phyloP scores from a whole-genome alignment of 2,888 invertebrate species.

The Elegia similella region DNA sequence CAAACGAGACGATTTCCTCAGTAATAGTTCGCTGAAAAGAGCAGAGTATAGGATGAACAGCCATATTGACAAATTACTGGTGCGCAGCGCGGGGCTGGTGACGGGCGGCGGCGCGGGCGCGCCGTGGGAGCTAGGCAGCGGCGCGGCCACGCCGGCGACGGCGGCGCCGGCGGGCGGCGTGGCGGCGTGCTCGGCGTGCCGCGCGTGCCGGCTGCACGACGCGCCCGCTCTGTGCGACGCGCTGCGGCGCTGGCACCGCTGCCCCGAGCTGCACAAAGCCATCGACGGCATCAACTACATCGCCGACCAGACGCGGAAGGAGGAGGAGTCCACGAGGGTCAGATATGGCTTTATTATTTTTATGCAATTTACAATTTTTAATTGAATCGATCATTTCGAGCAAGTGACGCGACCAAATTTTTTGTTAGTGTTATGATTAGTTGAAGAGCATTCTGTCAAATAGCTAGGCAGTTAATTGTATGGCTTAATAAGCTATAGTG shows the following conservation, averaged over 20 bases:
- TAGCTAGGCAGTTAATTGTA: too few relatives aligned
- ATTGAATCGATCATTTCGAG: too few relatives aligned
- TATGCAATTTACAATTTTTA: too few relatives aligned
- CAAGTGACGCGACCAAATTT: too few relatives aligned
- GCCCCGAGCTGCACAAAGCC: constrained; percentile 95
- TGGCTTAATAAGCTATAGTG: too few relatives aligned
- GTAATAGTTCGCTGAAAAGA: too few relatives aligned
- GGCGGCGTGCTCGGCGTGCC: constrained; percentile 73
- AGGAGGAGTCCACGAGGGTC: constrained; percentile 95
- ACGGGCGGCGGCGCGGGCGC: constrained; percentile 38
- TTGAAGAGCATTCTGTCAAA: too few relatives aligned
- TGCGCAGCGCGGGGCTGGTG: constrained; percentile 26
- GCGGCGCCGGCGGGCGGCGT: constrained; percentile 34
- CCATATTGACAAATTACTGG: too few relatives aligned
- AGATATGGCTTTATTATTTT: constrained; percentile 34
- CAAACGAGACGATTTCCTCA: too few relatives aligned
- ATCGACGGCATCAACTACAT: constrained; percentile 96
- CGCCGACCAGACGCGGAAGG: constrained; percentile 94
- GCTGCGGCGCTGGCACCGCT: constrained; percentile 91
- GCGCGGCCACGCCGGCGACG: constrained; percentile 28
- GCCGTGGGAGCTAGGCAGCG: constrained; percentile 33
- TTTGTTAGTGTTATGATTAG: too few relatives aligned
- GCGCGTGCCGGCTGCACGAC: constrained; percentile 80
- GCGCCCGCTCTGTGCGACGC: constrained; percentile 83
- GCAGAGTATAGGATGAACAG: too few relatives aligned